These are phyloP conservation scores for Natrix natrix DNA, from an alignment of 2,797 vertebrate species.

Conservation along the genomic window DNA sequence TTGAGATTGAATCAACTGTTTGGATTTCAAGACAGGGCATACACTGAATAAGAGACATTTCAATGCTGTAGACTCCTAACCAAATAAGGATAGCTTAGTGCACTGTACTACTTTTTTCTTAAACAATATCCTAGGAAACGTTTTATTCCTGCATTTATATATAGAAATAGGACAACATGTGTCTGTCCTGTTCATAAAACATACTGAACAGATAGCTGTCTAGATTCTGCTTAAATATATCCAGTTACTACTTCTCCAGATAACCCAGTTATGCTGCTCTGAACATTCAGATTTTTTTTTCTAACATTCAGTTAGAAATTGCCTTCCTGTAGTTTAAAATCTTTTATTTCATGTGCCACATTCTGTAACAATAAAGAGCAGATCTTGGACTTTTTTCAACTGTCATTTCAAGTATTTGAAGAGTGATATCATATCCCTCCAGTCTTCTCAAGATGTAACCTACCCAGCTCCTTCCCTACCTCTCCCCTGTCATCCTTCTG, in stretches of 20 bases:
- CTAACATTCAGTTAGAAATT: background rate
- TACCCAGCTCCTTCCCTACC: background rate
- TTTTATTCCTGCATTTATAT: background rate
- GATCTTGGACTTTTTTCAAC: background rate
- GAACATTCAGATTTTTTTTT: background rate
- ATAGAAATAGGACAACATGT: background rate
- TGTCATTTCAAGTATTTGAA: background rate
- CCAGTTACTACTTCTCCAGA: background rate
- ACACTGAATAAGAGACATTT: background rate
- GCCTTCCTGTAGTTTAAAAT: background rate
- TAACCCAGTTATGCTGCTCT: background rate
- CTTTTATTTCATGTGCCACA: background rate
- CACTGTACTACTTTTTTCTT: background rate
- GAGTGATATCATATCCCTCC: background rate
- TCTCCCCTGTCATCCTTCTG: background rate
- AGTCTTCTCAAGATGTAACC: background rate
- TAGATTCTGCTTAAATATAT: background rate
- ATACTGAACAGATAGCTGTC: background rate
- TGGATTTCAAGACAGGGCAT: background rate
- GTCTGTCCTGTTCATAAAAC: background rate
- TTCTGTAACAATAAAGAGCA: background rate
- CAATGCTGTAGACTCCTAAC: background rate
- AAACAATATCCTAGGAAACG: background rate
- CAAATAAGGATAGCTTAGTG: background rate
- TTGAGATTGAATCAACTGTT: background rate